Percentiles rank a stretch among this genome's conserved stretches.
phyloP scores from a whole-genome alignment of 2,888 invertebrate species.

The Pollenia angustigena region DNA sequence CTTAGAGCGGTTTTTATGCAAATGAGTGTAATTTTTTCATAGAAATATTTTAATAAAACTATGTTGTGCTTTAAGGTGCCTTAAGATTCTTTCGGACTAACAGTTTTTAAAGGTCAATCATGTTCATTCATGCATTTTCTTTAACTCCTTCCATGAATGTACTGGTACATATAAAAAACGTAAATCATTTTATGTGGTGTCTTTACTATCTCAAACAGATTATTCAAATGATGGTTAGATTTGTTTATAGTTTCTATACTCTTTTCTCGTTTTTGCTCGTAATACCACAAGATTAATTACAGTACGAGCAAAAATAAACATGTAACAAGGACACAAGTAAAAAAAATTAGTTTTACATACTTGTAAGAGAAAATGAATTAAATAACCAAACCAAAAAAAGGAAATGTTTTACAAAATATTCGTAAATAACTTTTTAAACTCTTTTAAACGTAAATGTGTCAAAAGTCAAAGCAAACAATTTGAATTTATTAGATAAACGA shows the following conservation, averaged over 20 bases:
- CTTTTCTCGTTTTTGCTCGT: background rate
- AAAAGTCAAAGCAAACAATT: slow-evolving; percentile 16
- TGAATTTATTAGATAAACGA: background rate
- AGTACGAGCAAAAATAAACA: background rate
- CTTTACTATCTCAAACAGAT: slow-evolving; percentile 25
- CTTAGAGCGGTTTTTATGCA: no score
- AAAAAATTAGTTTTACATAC: background rate
- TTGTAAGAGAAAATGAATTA: background rate
- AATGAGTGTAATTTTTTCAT: no score
- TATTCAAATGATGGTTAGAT: slow-evolving; percentile 12
- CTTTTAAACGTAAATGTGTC: slow-evolving; percentile 10
- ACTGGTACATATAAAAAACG: background rate
- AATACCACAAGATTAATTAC: slow-evolving; percentile 49
- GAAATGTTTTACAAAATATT: background rate
- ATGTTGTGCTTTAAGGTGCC: no score
- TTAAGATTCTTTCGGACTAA: no score
- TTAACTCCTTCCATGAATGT: no score
- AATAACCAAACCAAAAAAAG: background rate
- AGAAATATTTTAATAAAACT: no score
- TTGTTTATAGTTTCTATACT: background rate
- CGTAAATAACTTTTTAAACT: slow-evolving; percentile 18
- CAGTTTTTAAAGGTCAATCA: no score
- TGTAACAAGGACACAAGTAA: background rate
- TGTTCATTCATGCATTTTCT: no score
- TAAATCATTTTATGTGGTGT: slow-evolving; percentile 24